Evolutionary conservation across 2,797 vertebrate genomes (phyloP).

Genomic region (Melanotaenia boesemani): DNA sequence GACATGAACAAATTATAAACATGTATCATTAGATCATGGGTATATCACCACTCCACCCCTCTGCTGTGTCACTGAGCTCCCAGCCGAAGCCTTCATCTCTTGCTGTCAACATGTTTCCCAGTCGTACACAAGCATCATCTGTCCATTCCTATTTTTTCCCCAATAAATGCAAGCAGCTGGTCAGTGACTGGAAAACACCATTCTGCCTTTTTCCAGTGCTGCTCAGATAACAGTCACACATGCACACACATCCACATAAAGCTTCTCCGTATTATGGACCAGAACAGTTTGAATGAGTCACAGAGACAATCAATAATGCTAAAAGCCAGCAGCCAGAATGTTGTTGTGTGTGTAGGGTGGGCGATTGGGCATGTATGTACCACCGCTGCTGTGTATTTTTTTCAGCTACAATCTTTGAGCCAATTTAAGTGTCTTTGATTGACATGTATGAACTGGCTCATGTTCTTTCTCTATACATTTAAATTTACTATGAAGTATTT

Average conservation of each 20-base stretch:
- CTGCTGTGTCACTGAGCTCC: conserved; percentile 11
- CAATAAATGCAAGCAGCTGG: conserved; percentile 60
- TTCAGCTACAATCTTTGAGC: neutral
- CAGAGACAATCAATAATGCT: conserved; percentile 36
- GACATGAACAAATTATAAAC: too few species aligned
- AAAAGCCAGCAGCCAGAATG: too few species aligned
- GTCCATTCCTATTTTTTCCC: conserved; percentile 65
- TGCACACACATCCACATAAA: conserved; percentile 8
- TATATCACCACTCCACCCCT: conserved; percentile 15
- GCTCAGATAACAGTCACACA: conserved; percentile 51
- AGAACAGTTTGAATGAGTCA: conserved; percentile 29
- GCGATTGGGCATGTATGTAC: conserved; percentile 3
- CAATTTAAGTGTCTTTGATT: neutral
- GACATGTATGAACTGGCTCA: neutral
- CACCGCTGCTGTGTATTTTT: neutral
- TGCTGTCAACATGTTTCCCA: conserved; percentile 31
- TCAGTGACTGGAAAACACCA: conserved; percentile 64
- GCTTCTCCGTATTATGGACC: conserved; percentile 26
- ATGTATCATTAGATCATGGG: conserved; percentile 5
- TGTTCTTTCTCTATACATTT: too few species aligned
- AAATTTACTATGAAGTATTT: neutral
- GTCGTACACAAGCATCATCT: conserved; percentile 26
- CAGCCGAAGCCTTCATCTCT: conserved; percentile 12
- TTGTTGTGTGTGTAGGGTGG: neutral
- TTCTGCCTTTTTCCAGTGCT: conserved; percentile 52